Evolutionary conservation across 2,797 vertebrate genomes (phyloP), one percentile per base, ranked within the genome.

Genomic region (Coreius guichenoti): DNA sequence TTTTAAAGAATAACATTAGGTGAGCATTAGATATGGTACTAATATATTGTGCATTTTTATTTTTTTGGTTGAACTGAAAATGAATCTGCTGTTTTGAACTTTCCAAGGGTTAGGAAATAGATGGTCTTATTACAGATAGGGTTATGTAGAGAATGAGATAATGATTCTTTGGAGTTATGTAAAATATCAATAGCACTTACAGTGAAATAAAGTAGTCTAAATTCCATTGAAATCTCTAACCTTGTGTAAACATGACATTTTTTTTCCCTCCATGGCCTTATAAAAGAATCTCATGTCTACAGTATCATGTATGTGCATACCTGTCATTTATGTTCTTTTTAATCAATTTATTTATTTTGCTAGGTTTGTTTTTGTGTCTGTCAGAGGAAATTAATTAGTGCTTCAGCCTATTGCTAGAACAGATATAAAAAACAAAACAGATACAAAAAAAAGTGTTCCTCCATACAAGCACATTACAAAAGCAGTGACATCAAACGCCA

Each of bases 401-500:
- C 58, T 72, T 69, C 65, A 56, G 54, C 12, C n/a, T 70, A 76
- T 9, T 72, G n/a, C 76, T 67, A 80, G 78, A 81, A 56, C 33
- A 72, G 65, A 67, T 58, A 56, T 54, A 61, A 74, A 84, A 68
- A 69, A 84, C 61, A 56, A n/a, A n/a, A n/a, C n/a, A n/a, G n/a
- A n/a, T n/a, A n/a, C n/a, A n/a, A 31, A 56, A 69, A 61, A 47
- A 47, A 45, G 4, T 13, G 51, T 70, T 83, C 36, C 43, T 45
- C 7, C 23, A 78, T 63, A 84, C 54, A 67, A 77, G 61, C 49
- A 86, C 45, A 63, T 74, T 36, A 81, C 63, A 51, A 49, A 58
- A 54, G 75, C 85, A 83, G 82, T 78, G 63, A 82, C 56, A 87
- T 88, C 85, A 87, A 89, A 86, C 5, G 8, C 29, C 17, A 8